Conservation (phyloP, 2,888 invertebrate species). For the Volucella zonaria region DNA sequence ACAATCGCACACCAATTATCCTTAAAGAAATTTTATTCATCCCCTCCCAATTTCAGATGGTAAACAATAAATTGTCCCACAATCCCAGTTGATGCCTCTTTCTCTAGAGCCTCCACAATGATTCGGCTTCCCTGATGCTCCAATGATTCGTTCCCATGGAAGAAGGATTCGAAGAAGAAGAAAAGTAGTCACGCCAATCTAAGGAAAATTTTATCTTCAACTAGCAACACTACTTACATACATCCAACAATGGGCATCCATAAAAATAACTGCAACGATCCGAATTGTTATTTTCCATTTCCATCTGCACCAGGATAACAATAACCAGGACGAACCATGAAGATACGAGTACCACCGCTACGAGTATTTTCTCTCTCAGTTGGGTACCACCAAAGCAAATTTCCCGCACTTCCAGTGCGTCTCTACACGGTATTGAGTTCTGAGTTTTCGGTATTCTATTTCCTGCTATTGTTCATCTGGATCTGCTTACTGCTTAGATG, state of each 20-base stretch:
- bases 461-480: constrained; percentile 27
- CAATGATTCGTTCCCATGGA: constrained; percentile 21
- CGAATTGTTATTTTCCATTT: constrained; percentile 67
- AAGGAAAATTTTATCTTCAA: constrained; percentile 7
- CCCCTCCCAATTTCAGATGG: neutral
- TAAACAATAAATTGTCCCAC: constrained; percentile 42
- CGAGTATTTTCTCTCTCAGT: constrained; percentile 31
- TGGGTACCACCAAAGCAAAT: constrained; percentile 55
- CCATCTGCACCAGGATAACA: constrained; percentile 66
- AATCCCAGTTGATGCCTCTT: constrained; percentile 54
- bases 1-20: constrained; percentile 62
- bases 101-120: constrained; percentile 36
- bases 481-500: constrained; percentile 4
- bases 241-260: constrained; percentile 35
- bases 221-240: neutral
- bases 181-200: constrained; percentile 21
- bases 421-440: neutral
- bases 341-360: constrained; percentile 18
- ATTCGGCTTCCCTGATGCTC: constrained; percentile 25
- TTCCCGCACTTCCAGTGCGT: constrained; percentile 32
- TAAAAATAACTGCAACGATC: constrained; percentile 52
- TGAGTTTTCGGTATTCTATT: constrained; percentile 5
- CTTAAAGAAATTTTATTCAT: constrained; percentile 51
- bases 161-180: neutral
- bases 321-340: constrained; percentile 69